phyloP scores from a whole-genome alignment of 2,888 invertebrate genomes.

The Iselma pallidipennis region DNA sequence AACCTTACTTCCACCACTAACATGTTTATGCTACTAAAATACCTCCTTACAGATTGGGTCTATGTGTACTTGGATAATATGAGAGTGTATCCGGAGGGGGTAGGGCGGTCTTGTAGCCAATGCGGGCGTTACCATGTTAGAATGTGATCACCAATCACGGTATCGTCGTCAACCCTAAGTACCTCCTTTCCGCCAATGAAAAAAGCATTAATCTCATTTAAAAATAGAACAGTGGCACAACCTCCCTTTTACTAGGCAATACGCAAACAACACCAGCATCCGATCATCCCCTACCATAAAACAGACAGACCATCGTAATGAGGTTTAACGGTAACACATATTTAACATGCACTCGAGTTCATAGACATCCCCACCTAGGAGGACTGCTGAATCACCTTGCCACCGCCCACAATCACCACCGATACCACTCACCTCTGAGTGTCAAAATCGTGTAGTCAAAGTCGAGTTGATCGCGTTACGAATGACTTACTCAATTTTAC shows the following conservation, averaged over 20 bases:
- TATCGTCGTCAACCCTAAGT: constrained; percentile 41
- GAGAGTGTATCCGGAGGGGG: constrained; percentile 44
- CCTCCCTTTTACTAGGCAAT: constrained; percentile 50
- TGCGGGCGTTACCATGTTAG: constrained; percentile 51
- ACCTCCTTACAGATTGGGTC: constrained; percentile 57
- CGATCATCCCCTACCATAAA: constrained; percentile 51
- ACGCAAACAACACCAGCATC: constrained; percentile 40
- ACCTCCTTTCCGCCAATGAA: constrained; percentile 58
- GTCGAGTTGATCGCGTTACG: constrained; percentile 1
- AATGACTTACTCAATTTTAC: background rate
- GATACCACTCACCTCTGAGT: constrained; percentile 42
- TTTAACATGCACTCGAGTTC: constrained; percentile 57
- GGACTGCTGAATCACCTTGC: constrained; percentile 45
- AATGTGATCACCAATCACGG: constrained; percentile 51
- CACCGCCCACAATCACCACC: constrained; percentile 49
- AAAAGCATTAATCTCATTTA: constrained; percentile 60
- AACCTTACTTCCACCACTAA: constrained; percentile 54
- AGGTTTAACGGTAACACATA: constrained; percentile 57
- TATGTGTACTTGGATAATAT: constrained; percentile 55
- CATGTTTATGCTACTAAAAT: constrained; percentile 57
- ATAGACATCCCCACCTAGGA: constrained; percentile 52
- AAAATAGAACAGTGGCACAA: constrained; percentile 55
- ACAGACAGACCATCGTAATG: constrained; percentile 51
- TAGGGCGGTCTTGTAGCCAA: constrained; percentile 49
- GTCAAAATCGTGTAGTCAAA: constrained; percentile 27